These are phyloP conservation scores for Scolopax bukidnonensis DNA, from an alignment of 2,797 vertebrate genomes.

Conservation along the genomic window DNA sequence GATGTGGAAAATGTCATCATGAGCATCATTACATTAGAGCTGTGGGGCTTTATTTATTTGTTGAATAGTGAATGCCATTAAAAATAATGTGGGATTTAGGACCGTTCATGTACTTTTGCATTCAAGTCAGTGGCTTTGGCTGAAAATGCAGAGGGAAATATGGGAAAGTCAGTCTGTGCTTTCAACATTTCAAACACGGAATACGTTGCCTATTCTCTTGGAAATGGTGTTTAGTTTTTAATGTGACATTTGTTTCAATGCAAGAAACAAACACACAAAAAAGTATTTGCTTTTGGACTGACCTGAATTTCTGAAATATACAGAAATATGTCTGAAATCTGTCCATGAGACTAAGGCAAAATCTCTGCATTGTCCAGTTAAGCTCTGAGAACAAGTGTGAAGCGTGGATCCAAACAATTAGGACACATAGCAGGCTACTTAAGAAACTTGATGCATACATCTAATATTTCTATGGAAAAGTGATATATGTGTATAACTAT, in stretches of 20 bases:
- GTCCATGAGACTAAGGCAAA: neutral
- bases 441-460: neutral
- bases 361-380: neutral
- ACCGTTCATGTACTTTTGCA: neutral
- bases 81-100: conserved; percentile 40
- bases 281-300: neutral
- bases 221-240: neutral
- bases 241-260: neutral
- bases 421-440: neutral
- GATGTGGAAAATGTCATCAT: conserved; percentile 57
- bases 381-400: neutral
- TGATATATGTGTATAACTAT: neutral
- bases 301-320: neutral
- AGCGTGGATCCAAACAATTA: neutral
- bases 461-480: neutral
- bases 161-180: neutral
- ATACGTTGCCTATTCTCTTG: conserved; percentile 13
- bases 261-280: neutral
- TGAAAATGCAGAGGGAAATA: neutral
- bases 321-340: neutral
- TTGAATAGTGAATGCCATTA: conserved; percentile 33
- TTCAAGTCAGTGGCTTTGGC: conserved; percentile 48
- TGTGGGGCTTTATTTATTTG: conserved; percentile 48
- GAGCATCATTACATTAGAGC: conserved; percentile 22
- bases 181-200: neutral